Evolutionary conservation across 1,140 invertebrate species (phyloP), one percentile per base, ranked within the genome.

Genomic region (Drosophila lacteicornis): DNA sequence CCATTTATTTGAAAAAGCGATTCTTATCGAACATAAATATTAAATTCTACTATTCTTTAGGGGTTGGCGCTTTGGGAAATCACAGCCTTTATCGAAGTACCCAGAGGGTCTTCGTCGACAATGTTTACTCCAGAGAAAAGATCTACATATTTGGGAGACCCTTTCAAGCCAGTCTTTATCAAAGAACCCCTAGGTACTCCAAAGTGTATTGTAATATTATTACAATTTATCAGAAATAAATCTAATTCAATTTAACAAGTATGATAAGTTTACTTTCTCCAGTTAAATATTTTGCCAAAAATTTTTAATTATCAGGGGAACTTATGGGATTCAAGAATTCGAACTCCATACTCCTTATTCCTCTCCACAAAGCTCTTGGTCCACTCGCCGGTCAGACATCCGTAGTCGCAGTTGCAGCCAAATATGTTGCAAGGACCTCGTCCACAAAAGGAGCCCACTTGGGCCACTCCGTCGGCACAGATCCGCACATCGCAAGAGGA

Each of bases 321-420:
- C 19, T 11, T 57, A 22, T 38, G 4, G 9, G 55, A 15, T 0
- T 38, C 2, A n/a, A 56, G 2, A 22, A 56, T 25, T 57, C 15
- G 13, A n/a, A 57, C 19, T 22, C 55, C 55, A 40, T n/a, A 25
- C 3, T 40, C 19, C 19, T 25, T n/a, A 3, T 57, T 42, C 15
- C 1, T 25, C 6, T 57, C 33, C 13, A 57, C 36, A 38, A 57
- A 57, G 15, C 36, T 42, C 9, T 42, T 38, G 36, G 13, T 17
- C 55, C 55, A 57, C 8, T 57, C 19, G 13, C 55, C 55, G 19
- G 17, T n/a, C 36, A 57, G 15, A 40, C 55, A 57, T 40, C 55
- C 55, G 36, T 15, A 3, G 13, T 57, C 55, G 36, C 55, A 57
- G 36, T 40, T 57, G 55, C 55, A 57, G 8, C 55, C 55, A 22